Conservation (phyloP, 1,140 invertebrate genomes). For the Lanistes nyassanus region DNA sequence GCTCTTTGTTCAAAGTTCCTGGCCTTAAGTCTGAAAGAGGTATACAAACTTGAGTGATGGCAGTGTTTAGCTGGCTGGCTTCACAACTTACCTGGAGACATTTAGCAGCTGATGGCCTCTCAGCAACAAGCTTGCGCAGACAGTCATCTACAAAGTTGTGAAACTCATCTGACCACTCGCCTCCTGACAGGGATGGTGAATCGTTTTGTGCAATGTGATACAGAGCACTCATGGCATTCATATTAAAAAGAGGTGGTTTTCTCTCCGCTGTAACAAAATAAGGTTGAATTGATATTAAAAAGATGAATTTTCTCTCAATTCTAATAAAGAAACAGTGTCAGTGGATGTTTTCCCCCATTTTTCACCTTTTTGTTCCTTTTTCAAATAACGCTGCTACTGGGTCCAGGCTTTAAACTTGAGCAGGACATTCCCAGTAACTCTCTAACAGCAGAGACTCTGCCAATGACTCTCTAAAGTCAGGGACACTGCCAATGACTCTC, state of each 20-base stretch:
- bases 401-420: too few relatives aligned
- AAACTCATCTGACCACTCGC: slow-evolving; percentile 82
- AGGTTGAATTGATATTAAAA: slow-evolving; percentile 19
- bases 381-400: too few relatives aligned
- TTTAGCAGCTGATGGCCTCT: slow-evolving; percentile 70
- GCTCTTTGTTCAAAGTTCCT: too few relatives aligned
- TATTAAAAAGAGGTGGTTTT: slow-evolving; percentile 99
- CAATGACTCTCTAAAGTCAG: too few relatives aligned
- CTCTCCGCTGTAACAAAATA: slow-evolving; percentile 79
- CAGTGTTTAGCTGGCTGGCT: too few relatives aligned
- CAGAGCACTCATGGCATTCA: slow-evolving; percentile 99
- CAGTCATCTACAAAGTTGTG: slow-evolving; percentile 96
- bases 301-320: neutral
- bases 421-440: too few relatives aligned
- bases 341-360: too few relatives aligned
- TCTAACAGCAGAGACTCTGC: too few relatives aligned
- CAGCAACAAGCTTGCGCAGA: slow-evolving; percentile 92
- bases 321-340: neutral
- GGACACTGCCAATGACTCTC: too few relatives aligned
- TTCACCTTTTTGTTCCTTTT: too few relatives aligned
- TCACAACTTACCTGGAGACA: slow-evolving; percentile 49
- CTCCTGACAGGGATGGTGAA: slow-evolving; percentile 81
- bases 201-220: slow-evolving; percentile 99
- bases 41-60: too few relatives aligned
- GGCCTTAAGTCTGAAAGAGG: too few relatives aligned